Percentiles rank a stretch among this genome's conserved stretches.
These are phyloP conservation scores for Ectobius pallidus DNA, from an alignment of 2,888 invertebrate species.

Conservation along the genomic window DNA sequence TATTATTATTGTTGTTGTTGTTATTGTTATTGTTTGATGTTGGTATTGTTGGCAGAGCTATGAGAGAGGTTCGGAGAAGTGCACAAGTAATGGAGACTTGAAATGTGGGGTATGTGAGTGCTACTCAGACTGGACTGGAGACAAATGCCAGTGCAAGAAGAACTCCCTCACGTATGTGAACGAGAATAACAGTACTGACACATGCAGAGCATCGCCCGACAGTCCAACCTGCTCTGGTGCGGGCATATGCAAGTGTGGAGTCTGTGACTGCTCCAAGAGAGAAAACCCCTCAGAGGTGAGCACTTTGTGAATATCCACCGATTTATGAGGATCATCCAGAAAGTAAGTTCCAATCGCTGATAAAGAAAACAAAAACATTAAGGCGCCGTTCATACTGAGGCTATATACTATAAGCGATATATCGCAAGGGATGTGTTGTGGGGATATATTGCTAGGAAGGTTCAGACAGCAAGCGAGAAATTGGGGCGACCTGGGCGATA, in stretches of 20 bases:
- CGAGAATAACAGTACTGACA: slow-evolving; percentile 47
- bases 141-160: slow-evolving; percentile 67
- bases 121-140: slow-evolving; percentile 57
- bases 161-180: background rate
- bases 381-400: too few species aligned
- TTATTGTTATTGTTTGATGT: too few species aligned
- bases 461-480: too few species aligned
- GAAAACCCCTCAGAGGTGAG: slow-evolving; percentile 7
- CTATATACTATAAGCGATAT: too few species aligned
- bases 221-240: slow-evolving; percentile 62
- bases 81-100: slow-evolving; percentile 56
- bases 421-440: too few species aligned
- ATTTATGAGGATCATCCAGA: too few species aligned
- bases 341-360: too few species aligned
- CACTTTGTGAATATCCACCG: too few species aligned
- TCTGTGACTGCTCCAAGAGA: slow-evolving; percentile 57
- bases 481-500: too few species aligned
- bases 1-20: too few species aligned
- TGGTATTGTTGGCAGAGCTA: background rate
- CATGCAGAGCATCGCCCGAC: slow-evolving; percentile 43
- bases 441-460: too few species aligned
- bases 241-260: slow-evolving; percentile 70
- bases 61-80: background rate
- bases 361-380: too few species aligned
- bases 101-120: slow-evolving; percentile 65